Evolutionary conservation across 2,797 vertebrate genomes (phyloP).

Genomic region (Amblyraja radiata): DNA sequence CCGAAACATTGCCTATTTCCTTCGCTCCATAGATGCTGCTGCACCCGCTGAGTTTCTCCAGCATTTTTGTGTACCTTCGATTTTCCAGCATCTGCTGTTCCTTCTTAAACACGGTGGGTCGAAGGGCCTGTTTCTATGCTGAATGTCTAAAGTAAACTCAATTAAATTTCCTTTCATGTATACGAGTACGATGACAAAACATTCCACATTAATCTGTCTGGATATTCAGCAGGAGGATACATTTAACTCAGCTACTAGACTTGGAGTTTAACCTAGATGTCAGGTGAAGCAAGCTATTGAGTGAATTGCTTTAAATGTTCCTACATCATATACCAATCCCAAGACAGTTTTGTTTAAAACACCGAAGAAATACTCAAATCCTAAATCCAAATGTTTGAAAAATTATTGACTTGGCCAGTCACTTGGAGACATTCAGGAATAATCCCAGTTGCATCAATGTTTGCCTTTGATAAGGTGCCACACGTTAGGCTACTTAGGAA

Average conservation of each 20-base stretch:
- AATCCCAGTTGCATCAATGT: no score
- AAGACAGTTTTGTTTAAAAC: background rate
- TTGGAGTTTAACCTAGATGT: background rate
- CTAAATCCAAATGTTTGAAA: background rate
- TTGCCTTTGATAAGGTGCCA: no score
- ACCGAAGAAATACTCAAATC: background rate
- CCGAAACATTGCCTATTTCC: no score
- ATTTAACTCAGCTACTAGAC: no score
- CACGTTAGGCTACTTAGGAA: no score
- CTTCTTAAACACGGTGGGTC: no score
- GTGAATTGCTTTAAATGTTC: background rate
- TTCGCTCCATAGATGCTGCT: no score
- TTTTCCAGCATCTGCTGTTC: no score
- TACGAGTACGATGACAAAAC: background rate
- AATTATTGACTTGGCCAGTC: background rate
- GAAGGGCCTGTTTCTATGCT: no score
- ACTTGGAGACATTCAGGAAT: background rate
- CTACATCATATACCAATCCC: background rate
- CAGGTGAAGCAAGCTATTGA: background rate
- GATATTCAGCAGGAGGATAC: background rate
- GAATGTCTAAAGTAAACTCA: background rate
- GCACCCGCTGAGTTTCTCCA: no score
- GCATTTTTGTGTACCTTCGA: no score
- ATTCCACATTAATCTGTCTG: background rate
- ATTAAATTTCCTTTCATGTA: background rate